Percentiles rank a stretch among this genome's conserved stretches.
phyloP scores from a whole-genome alignment of 2,797 vertebrate species.

The Bufotes viridis region DNA sequence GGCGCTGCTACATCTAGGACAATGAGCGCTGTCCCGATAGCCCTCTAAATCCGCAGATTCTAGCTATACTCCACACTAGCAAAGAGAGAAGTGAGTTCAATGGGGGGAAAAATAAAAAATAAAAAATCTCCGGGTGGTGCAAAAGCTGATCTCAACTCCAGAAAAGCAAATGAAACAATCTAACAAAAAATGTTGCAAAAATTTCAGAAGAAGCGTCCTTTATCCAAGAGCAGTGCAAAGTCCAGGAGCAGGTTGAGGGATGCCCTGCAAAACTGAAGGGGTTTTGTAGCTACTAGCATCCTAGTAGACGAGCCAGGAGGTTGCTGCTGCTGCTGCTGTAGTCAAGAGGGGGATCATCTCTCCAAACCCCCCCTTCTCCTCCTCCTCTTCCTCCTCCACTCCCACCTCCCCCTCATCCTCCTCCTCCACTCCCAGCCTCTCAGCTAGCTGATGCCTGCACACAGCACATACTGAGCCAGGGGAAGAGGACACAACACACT shows the following conservation, averaged over 20 bases:
- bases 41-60: neutral
- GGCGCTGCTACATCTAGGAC: neutral
- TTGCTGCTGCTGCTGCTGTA: constrained; percentile 15
- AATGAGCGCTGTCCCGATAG: neutral
- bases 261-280: constrained; percentile 10
- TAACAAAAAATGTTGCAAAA: neutral
- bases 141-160: neutral
- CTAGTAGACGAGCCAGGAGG: neutral
- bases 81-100: too few species aligned
- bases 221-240: neutral
- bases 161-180: neutral
- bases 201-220: neutral
- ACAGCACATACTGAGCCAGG: constrained; percentile 34
- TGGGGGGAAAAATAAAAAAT: neutral
- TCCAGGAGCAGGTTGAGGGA: constrained; percentile 4
- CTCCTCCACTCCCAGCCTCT: constrained; percentile 49
- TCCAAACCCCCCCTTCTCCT: neutral
- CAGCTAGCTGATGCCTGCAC: constrained; percentile 45
- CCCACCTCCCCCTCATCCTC: constrained; percentile 43
- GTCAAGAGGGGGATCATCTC: constrained; percentile 13
- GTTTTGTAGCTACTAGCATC: constrained; percentile 2
- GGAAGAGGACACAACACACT: constrained; percentile 30
- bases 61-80: neutral
- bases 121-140: neutral
- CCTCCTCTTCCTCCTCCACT: constrained; percentile 31